Conservation (phyloP, 2,888 invertebrate species). For the Hedya salicella region DNA sequence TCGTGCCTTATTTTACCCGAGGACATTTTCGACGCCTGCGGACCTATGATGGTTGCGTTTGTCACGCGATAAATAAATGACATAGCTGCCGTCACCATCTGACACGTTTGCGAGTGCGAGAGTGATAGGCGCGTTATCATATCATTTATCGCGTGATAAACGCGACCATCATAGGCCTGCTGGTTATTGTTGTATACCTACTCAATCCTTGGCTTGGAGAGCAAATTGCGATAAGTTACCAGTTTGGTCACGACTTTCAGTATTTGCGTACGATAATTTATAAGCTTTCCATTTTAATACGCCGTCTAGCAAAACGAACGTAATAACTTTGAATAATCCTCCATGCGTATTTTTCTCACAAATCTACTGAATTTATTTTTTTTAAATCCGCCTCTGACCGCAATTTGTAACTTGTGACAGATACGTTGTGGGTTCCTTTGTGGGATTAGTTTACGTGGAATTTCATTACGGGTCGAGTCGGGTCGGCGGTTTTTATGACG, state of each 20-base stretch:
- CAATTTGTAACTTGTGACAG: constrained; percentile 26
- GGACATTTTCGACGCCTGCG: no score
- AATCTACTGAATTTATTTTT: constrained; percentile 19
- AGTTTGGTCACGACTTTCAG: not conserved
- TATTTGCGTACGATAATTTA: not conserved
- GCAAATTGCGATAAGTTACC: no score
- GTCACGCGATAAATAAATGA: no score
- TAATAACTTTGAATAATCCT: constrained; percentile 14
- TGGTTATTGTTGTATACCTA: no score
- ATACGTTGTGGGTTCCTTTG: not conserved
- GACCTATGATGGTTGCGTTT: no score
- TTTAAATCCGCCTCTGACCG: constrained; percentile 1
- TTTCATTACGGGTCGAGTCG: constrained; percentile 1
- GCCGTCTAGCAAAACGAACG: not conserved
- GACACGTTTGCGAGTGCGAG: no score
- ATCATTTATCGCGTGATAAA: no score
- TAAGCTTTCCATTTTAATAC: not conserved
- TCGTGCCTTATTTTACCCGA: no score
- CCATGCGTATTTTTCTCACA: not conserved
- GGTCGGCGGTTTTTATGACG: not conserved
- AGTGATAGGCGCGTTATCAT: no score
- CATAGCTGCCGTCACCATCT: no score
- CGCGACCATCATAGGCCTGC: no score
- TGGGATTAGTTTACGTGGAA: constrained; percentile 11
- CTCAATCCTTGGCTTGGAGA: no score